A percentile compares a stretch with the other conserved stretches of the same genome.
These are phyloP conservation scores for Torymus tubicola DNA, from an alignment of 2,888 invertebrate species.

Conservation along the genomic window DNA sequence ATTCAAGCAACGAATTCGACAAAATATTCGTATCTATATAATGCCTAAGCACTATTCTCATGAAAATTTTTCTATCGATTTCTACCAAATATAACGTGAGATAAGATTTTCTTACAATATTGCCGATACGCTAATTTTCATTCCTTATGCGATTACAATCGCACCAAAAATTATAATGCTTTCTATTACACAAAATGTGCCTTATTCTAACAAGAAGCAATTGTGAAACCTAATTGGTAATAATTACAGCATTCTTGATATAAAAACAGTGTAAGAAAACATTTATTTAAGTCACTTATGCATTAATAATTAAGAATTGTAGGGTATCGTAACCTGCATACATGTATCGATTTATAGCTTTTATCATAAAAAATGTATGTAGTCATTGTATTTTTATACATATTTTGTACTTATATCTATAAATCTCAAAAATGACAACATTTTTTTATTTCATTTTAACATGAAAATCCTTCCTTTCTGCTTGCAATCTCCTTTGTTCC, in stretches of 20 bases:
- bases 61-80: conserved; percentile 42
- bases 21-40: conserved; percentile 45
- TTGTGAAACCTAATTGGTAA: conserved; percentile 55
- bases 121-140: conserved; percentile 50
- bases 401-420: conserved; percentile 74
- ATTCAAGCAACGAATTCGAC: conserved; percentile 57
- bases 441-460: conserved; percentile 48
- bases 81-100: conserved; percentile 35
- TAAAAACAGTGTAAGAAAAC: conserved; percentile 55
- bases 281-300: conserved; percentile 58
- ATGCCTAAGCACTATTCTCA: conserved; percentile 40
- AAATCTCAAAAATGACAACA: conserved; percentile 64
- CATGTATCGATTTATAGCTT: conserved; percentile 59
- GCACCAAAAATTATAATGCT: conserved; percentile 52
- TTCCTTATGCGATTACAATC: conserved; percentile 52
- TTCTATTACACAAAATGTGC: conserved; percentile 54
- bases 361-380: conserved; percentile 59
- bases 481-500: conserved; percentile 61
- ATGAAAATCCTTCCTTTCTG: conserved; percentile 31
- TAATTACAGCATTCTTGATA: conserved; percentile 56
- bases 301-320: conserved; percentile 55
- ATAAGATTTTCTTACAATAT: conserved; percentile 40
- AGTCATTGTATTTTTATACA: conserved; percentile 74
- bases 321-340: conserved; percentile 57
- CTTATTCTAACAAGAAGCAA: conserved; percentile 59